Evolutionary conservation across 2,113 vertebrate species (phyloP).

Genomic region (Amblyornis subalaris): DNA sequence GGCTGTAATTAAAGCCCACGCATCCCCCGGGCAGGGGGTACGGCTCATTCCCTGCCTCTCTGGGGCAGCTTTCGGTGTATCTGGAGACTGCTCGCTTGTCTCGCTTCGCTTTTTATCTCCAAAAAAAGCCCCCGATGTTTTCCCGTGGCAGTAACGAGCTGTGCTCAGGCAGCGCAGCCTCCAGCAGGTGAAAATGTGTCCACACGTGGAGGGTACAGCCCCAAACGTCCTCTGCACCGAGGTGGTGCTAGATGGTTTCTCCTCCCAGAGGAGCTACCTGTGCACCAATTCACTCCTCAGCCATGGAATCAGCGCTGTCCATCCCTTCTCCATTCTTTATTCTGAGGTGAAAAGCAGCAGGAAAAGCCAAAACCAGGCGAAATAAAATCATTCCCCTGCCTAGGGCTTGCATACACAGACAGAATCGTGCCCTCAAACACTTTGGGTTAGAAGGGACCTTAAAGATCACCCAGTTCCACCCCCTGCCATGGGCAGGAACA

Average conservation of each 20-base stretch:
- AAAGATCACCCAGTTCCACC: neutral
- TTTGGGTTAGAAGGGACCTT: neutral
- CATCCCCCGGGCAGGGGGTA: neutral
- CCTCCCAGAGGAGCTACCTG: neutral
- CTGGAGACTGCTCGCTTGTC: neutral
- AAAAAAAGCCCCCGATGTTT: neutral
- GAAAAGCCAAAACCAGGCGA: neutral
- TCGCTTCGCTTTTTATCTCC: neutral
- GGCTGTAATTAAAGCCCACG: neutral
- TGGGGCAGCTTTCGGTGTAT: neutral
- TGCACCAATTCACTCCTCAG: neutral
- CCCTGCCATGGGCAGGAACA: neutral
- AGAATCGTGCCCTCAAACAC: neutral
- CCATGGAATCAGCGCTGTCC: neutral
- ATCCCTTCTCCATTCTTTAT: neutral
- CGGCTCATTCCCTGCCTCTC: neutral
- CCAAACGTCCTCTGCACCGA: neutral
- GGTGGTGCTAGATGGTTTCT: neutral
- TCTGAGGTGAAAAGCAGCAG: neutral
- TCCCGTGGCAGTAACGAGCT: accelerated
- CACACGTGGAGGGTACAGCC: neutral
- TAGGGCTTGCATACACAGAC: neutral
- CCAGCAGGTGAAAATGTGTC: neutral
- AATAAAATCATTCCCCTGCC: neutral
- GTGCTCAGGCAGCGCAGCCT: neutral